These are phyloP conservation scores for Fragum sueziense DNA, from an alignment of 2,888 invertebrate species.

Conservation along the genomic window DNA sequence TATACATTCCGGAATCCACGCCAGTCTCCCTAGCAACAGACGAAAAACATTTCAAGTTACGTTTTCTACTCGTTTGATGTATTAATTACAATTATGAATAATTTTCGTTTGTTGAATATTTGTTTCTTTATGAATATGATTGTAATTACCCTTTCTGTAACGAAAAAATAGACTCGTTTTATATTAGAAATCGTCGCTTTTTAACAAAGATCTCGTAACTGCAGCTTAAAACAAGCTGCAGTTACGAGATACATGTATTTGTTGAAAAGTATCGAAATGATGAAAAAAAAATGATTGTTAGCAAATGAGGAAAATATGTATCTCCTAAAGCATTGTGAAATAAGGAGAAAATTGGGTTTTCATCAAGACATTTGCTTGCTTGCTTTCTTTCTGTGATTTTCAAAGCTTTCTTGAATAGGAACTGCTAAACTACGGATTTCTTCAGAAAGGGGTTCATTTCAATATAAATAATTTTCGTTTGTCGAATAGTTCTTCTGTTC, in stretches of 20 bases:
- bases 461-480: neutral
- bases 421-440: neutral
- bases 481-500: neutral
- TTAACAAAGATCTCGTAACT: too few species aligned
- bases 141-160: neutral
- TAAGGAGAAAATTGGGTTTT: neutral
- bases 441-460: neutral
- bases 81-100: neutral
- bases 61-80: neutral
- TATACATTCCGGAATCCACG: constrained; percentile 10
- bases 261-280: neutral
- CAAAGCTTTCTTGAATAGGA: neutral
- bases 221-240: too few species aligned
- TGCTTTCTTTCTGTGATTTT: too few species aligned
- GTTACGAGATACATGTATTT: too few species aligned
- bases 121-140: neutral
- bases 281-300: neutral
- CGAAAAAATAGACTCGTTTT: neutral
- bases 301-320: too few species aligned
- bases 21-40: constrained; percentile 5
- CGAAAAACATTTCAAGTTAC: neutral
- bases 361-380: neutral
- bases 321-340: too few species aligned
- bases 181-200: too few species aligned
- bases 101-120: neutral